These are phyloP conservation scores for Xestia xanthographa DNA, from an alignment of 2,888 invertebrate species.

Conservation along the genomic window DNA sequence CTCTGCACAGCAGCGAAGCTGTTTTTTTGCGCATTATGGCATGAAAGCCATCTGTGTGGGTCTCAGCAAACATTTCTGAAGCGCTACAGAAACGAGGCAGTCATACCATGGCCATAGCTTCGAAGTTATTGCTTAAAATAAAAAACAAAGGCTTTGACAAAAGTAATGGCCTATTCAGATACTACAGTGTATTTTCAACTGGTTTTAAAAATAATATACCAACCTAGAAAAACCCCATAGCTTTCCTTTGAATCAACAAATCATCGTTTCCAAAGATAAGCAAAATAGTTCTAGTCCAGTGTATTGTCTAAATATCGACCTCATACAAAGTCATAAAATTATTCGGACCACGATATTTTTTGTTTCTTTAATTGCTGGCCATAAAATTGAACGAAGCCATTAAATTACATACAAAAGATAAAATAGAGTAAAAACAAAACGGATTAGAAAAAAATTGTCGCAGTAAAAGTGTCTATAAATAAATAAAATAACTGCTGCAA, in stretches of 20 bases:
- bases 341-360: background rate
- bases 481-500: too few species aligned
- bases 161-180: background rate
- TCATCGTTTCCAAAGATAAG: conserved; percentile 4
- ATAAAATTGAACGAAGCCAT: conserved; percentile 15
- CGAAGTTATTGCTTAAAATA: background rate
- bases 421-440: conserved; percentile 18
- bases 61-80: too few species aligned
- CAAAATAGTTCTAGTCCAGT: conserved; percentile 6
- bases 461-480: conserved; percentile 24
- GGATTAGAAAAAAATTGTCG: background rate
- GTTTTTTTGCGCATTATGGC: too few species aligned
- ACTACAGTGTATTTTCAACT: background rate
- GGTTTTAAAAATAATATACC: background rate
- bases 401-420: conserved; percentile 25
- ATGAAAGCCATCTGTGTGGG: too few species aligned
- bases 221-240: background rate
- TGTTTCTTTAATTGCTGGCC: conserved; percentile 14
- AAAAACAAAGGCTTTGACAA: background rate
- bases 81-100: too few species aligned
- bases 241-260: conserved; percentile 11
- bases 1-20: too few species aligned
- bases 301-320: conserved; percentile 23
- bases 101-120: too few species aligned
- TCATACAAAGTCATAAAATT: background rate